These are phyloP conservation scores for Drosophila albomicans DNA, from an alignment of 1,140 invertebrate species.

Conservation along the genomic window DNA sequence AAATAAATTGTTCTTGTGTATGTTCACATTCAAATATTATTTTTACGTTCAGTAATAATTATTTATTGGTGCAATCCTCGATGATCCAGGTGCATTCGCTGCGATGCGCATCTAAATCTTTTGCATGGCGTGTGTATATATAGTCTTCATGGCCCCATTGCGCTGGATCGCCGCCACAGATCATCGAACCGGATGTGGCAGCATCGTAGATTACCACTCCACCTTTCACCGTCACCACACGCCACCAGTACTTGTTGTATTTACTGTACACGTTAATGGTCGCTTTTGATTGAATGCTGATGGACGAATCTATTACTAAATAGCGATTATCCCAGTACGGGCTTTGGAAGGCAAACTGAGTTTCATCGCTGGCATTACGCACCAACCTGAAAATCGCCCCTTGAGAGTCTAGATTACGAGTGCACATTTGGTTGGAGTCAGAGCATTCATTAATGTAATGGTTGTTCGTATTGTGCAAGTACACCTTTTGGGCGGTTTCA, in stretches of 20 bases:
- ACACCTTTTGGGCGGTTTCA: conserved; percentile 60
- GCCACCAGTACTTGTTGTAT: conserved; percentile 43
- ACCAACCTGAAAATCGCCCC: conserved; percentile 52
- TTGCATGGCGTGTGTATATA: conserved; percentile 55
- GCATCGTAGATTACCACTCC: conserved; percentile 57
- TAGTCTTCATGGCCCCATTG: conserved; percentile 62
- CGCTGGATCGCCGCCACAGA: conserved; percentile 63
- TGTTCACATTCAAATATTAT: conserved; percentile 6
- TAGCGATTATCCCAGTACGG: conserved; percentile 67
- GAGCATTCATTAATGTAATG: conserved; percentile 66
- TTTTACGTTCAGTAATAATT: neutral
- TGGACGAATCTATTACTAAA: conserved; percentile 51
- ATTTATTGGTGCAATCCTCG: conserved; percentile 67
- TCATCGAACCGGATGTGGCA: conserved; percentile 26
- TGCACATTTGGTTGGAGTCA: conserved; percentile 62
- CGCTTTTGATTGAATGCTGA: neutral
- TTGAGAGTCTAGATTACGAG: conserved; percentile 41
- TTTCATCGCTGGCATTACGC: conserved; percentile 31
- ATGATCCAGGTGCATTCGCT: conserved; percentile 69
- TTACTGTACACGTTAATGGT: conserved; percentile 65
- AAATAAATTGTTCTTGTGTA: conserved; percentile 8
- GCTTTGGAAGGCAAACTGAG: conserved; percentile 54
- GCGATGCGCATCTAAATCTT: neutral
- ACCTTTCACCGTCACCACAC: conserved; percentile 21
- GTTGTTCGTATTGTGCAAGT: conserved; percentile 58